These are phyloP conservation scores for Tamias sibiricus DNA, from an alignment of 2,113 vertebrate genomes.

Conservation along the genomic window DNA sequence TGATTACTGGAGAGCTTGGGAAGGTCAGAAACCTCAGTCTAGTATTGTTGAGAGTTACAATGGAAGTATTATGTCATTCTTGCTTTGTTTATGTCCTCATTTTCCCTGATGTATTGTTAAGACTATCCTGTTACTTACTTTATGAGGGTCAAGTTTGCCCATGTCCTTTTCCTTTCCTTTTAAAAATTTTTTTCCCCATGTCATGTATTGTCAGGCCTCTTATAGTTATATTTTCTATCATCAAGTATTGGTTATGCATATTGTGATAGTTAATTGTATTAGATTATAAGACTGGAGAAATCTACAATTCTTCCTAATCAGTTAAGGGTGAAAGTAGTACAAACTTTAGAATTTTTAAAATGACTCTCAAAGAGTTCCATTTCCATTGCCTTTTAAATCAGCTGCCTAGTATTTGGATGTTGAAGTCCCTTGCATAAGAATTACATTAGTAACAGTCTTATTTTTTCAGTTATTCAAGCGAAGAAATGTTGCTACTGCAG, in stretches of 20 bases:
- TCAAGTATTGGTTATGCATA: background rate
- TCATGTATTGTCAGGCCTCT: background rate
- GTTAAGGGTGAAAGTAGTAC: background rate
- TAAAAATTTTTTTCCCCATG: background rate
- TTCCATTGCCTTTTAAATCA: background rate
- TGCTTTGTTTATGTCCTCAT: background rate
- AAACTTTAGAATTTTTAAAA: slow-evolving; percentile 23
- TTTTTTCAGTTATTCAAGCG: slow-evolving; percentile 94
- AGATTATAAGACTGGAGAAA: background rate
- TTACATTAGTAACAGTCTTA: slow-evolving; percentile 24
- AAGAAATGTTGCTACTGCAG: slow-evolving; percentile 97
- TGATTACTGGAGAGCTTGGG: background rate
- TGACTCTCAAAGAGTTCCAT: background rate
- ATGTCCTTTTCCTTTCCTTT: background rate
- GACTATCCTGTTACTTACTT: background rate
- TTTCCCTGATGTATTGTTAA: background rate
- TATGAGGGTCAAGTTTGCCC: background rate
- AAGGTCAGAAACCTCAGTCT: background rate
- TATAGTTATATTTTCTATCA: background rate
- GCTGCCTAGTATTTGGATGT: background rate
- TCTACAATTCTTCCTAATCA: background rate
- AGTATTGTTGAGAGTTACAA: background rate
- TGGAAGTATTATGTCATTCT: background rate
- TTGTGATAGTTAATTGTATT: slow-evolving; percentile 4
- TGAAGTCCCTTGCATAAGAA: slow-evolving; percentile 18